A percentile compares a stretch with the other conserved stretches of the same genome.
phyloP scores from a whole-genome alignment of 2,888 invertebrate genomes.

The Drosophila infuscata region DNA sequence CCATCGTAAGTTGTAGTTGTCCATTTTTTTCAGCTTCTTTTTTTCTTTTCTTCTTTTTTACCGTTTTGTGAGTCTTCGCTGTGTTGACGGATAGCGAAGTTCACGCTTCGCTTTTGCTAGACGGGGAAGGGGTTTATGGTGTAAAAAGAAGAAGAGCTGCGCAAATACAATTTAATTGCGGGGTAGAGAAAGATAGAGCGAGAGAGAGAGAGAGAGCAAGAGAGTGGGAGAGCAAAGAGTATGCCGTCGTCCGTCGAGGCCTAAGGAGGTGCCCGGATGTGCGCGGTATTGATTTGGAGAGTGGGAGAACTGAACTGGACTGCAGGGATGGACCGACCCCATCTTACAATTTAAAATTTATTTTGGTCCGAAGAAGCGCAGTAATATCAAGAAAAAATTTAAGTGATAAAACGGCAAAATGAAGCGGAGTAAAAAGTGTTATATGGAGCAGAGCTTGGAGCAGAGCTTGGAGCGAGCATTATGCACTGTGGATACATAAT shows the following conservation, averaged over 20 bases:
- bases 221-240: slow-evolving; percentile 39
- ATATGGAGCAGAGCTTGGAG: background rate
- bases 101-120: slow-evolving; percentile 46
- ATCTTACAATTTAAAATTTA: slow-evolving; percentile 71
- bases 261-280: slow-evolving; percentile 49
- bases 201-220: slow-evolving; percentile 38
- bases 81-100: slow-evolving; percentile 56
- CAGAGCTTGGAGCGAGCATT: background rate
- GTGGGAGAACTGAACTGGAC: slow-evolving; percentile 33
- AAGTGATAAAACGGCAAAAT: slow-evolving; percentile 35
- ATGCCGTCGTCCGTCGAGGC: slow-evolving; percentile 21
- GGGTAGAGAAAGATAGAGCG: slow-evolving; percentile 44
- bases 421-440: background rate
- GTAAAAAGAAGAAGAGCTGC: slow-evolving; percentile 45
- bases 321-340: background rate
- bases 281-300: background rate
- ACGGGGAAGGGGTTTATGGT: background rate
- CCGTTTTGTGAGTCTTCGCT: slow-evolving; percentile 49
- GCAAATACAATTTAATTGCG: slow-evolving; percentile 75
- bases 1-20: slow-evolving; percentile 51
- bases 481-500: background rate
- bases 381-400: slow-evolving; percentile 66
- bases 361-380: slow-evolving; percentile 64
- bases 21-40: slow-evolving; percentile 58
- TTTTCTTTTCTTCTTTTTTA: slow-evolving; percentile 39